Evolutionary conservation across 2,113 vertebrate species (phyloP).

Genomic region (Datnioides undecimradiatus): DNA sequence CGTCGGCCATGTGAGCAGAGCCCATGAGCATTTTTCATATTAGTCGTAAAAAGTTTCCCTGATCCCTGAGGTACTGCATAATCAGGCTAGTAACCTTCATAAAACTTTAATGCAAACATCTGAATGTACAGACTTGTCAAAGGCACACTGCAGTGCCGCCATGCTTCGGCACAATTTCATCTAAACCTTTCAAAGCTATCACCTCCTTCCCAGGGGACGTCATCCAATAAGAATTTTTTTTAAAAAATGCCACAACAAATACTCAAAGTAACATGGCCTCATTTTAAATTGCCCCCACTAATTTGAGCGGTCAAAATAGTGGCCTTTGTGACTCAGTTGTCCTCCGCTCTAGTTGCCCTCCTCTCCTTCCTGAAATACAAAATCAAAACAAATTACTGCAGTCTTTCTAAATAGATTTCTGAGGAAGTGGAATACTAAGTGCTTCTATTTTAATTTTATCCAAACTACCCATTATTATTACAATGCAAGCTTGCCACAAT

Average conservation of each 20-base stretch:
- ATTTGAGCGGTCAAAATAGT: conserved; percentile 21
- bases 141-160: neutral
- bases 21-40: conserved; percentile 38
- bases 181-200: conserved; percentile 52
- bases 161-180: conserved; percentile 39
- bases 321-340: conserved; percentile 26
- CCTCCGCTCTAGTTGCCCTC: too few relatives aligned
- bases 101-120: conserved; percentile 57
- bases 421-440: neutral
- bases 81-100: conserved; percentile 67
- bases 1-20: neutral
- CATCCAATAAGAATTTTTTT: conserved; percentile 27
- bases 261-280: conserved; percentile 27
- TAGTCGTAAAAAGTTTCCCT: conserved; percentile 35
- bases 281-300: conserved; percentile 15
- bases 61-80: conserved; percentile 48
- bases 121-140: conserved; percentile 47
- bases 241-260: conserved; percentile 52
- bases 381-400: neutral
- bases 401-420: neutral
- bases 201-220: conserved; percentile 19
- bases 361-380: conserved; percentile 17
- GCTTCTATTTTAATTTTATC: conserved; percentile 2
- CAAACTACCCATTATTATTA: neutral
- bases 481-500: conserved; percentile 5